Base-by-base conservation (phyloP, 1,140 invertebrate genomes). In the Bradysia coprophila region DNA sequence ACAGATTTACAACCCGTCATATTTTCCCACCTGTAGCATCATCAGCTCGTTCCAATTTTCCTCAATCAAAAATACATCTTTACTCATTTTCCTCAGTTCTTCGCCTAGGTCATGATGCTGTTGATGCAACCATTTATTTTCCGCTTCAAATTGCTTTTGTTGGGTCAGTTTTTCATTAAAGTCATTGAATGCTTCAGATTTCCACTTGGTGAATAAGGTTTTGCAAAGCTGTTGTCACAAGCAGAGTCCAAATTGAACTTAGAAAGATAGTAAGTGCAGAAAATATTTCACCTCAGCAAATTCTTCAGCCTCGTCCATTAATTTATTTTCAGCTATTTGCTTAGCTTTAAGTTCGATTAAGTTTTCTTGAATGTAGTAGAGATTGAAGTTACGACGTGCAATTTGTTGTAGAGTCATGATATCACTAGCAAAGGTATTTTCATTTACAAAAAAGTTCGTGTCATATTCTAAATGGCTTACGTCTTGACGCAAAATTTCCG, bases 301-400 rank as follows among this genome's bases (percentile, higher is more conserved):
- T 11, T 11, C 33, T 36, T 36, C 33, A 36, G 21, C 22, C 8
- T 42, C 24, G 18, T 21, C 18, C 16, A 34, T 42, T 19, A 42
- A 20, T 20, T 34, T n/a, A 21, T 34, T 20, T 15, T 42, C 28
- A 33, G 31, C 20, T 13, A 32, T 31, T 16, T 42, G 40, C 10
- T 9, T 18, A 11, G 28, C 31, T 19, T 32, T 32, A 11, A 42
- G 34, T 16, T 42, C 31, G 16, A 33, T 19, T 3, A 42, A n/a
- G 34, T 34, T 31, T 42, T 42, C 40, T 15, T 42, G 28, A 19
- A 42, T 33, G 21, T 20, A 42, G 18, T 33, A 42, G 16, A 42
- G 16, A 13, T 33, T 19, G 19, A 33, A 42, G 9, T 42, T 42
- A 21, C 34, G 32, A 10, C 40, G 24, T 3, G 24, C 28, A 18